Conservation (phyloP, 92 coral and sea anemone species). For the Zoanthus solanderi region DNA sequence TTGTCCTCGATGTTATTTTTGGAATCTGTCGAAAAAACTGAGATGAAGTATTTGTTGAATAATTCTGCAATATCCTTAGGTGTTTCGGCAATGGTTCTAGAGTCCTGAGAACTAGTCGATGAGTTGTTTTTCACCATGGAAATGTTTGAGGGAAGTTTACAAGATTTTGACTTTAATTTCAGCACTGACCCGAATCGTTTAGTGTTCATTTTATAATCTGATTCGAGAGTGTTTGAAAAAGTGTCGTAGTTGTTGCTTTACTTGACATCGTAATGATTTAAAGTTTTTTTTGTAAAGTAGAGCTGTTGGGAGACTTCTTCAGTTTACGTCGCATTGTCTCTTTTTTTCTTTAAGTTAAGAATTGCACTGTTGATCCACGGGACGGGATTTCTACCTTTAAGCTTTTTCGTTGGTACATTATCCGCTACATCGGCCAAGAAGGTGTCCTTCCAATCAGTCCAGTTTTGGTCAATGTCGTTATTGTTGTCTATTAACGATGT, state of each 20-base stretch:
- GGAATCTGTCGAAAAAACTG: background rate
- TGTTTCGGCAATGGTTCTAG: background rate
- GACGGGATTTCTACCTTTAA: slow-evolving; percentile 44
- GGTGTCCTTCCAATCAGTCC: background rate
- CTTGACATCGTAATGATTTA: background rate
- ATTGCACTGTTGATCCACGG: slow-evolving; percentile 52
- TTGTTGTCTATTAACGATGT: background rate
- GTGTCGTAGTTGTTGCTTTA: background rate
- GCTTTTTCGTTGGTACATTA: background rate
- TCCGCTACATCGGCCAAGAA: background rate
- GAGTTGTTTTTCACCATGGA: background rate
- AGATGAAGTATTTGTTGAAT: background rate
- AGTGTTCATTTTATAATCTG: background rate
- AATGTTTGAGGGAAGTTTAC: background rate
- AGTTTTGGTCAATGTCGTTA: background rate
- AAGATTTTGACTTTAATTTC: background rate
- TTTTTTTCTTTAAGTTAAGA: slow-evolving; percentile 15
- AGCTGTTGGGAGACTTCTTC: background rate
- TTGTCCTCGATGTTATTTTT: background rate
- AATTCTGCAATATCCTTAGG: background rate
- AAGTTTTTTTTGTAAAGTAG: background rate
- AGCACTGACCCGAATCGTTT: background rate
- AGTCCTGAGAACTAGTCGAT: background rate
- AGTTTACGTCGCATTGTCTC: slow-evolving; percentile 34
- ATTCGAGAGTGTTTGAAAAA: background rate